phyloP scores from a whole-genome alignment of 1,140 invertebrate species.

The Rhyzopertha dominica region DNA sequence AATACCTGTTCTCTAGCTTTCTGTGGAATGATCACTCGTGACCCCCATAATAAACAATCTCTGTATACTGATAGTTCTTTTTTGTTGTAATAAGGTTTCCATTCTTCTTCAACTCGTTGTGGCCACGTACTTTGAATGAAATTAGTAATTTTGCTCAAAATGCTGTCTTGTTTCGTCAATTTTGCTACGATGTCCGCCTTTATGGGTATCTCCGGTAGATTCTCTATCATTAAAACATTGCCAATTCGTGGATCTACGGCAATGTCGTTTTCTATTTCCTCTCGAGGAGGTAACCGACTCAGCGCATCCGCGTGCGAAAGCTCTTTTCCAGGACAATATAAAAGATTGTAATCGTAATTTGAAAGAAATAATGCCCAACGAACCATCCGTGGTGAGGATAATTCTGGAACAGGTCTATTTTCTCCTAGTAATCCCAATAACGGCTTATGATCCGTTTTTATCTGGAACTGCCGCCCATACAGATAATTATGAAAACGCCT shows the following conservation, averaged over 20 bases:
- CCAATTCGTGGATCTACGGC: too few relatives aligned
- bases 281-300: slow-evolving; percentile 26
- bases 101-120: slow-evolving; percentile 10
- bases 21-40: slow-evolving; percentile 43
- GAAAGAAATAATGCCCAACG: slow-evolving; percentile 39
- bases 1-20: slow-evolving; percentile 30
- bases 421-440: slow-evolving; percentile 45
- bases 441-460: slow-evolving; percentile 52
- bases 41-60: slow-evolving; percentile 29
- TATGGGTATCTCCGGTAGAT: too few relatives aligned
- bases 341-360: slow-evolving; percentile 35
- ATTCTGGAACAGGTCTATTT: slow-evolving; percentile 33
- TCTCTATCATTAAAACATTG: too few relatives aligned
- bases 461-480: slow-evolving; percentile 47
- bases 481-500: slow-evolving; percentile 52
- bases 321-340: slow-evolving; percentile 22
- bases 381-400: slow-evolving; percentile 34
- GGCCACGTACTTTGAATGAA: too few relatives aligned
- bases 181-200: too few relatives aligned
- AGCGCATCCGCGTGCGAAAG: slow-evolving; percentile 31
- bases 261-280: too few relatives aligned
- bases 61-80: slow-evolving; percentile 27
- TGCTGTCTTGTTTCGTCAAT: too few relatives aligned
- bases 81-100: slow-evolving; percentile 15
- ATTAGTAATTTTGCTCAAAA: too few relatives aligned